A percentile compares a stretch with the other conserved stretches of the same genome.
Evolutionary conservation across 2,888 invertebrate species (phyloP).

Genomic region (Lagria hirta): DNA sequence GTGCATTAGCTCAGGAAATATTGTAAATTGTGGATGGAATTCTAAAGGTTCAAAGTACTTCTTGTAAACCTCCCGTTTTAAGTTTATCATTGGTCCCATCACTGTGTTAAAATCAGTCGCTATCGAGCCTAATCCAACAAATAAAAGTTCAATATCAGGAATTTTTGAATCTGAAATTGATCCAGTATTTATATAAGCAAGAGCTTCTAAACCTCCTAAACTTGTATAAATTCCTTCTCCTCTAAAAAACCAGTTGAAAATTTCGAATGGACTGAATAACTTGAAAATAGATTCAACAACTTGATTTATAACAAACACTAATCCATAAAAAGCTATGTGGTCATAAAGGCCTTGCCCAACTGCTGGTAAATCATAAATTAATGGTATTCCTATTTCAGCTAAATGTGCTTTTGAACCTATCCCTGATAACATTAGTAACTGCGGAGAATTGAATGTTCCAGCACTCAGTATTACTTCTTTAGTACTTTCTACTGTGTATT

Average conservation of each 20-base stretch:
- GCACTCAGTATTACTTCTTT: conserved; percentile 66
- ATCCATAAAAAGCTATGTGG: conserved; percentile 63
- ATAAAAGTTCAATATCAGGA: conserved; percentile 67
- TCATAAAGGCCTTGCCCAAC: conserved; percentile 69
- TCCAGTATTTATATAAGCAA: conserved; percentile 59
- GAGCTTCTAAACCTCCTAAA: conserved; percentile 61
- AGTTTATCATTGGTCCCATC: conserved; percentile 21
- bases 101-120: conserved; percentile 58
- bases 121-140: conserved; percentile 60
- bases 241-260: conserved; percentile 48
- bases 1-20: conserved; percentile 61
- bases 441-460: conserved; percentile 63
- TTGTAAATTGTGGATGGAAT: conserved; percentile 53
- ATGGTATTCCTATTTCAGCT: conserved; percentile 59
- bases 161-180: conserved; percentile 57
- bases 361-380: conserved; percentile 63
- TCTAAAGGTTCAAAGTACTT: conserved; percentile 51
- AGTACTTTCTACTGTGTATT: conserved; percentile 54
- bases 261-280: conserved; percentile 37
- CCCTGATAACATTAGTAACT: conserved; percentile 66
- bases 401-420: conserved; percentile 64
- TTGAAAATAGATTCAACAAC: conserved; percentile 40
- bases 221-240: conserved; percentile 58
- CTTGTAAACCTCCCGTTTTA: conserved; percentile 37
- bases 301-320: conserved; percentile 58